Conservation (phyloP, 2,888 invertebrate species). For the Tachina fera region DNA sequence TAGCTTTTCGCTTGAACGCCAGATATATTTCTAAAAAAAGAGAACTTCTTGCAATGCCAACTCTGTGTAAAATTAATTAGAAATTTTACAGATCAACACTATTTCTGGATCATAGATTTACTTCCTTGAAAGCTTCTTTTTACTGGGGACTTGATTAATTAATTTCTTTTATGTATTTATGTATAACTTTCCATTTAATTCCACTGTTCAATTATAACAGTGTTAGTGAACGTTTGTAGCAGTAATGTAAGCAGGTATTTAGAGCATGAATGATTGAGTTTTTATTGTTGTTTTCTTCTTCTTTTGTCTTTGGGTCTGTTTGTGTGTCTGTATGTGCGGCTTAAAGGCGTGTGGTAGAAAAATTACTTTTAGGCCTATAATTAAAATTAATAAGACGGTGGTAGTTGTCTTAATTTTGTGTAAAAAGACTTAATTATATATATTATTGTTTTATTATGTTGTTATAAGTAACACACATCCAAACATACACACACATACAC, state of each 20-base stretch:
- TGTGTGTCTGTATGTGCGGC: neutral
- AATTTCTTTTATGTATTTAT: too few species aligned
- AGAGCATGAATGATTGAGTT: slow-evolving; percentile 54
- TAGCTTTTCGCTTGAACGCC: too few species aligned
- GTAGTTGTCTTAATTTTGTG: slow-evolving; percentile 66
- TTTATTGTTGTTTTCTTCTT: slow-evolving; percentile 23
- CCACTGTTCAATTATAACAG: slow-evolving; percentile 41
- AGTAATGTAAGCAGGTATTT: slow-evolving; percentile 52
- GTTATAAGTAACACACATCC: neutral
- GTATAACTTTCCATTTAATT: neutral
- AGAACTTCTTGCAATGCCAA: too few species aligned
- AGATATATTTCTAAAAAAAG: too few species aligned
- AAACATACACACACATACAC: neutral
- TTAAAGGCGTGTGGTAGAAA: slow-evolving; percentile 62
- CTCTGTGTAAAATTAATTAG: too few species aligned
- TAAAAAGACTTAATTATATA: slow-evolving; percentile 65
- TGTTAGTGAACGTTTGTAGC: slow-evolving; percentile 24
- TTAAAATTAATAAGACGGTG: slow-evolving; percentile 64
- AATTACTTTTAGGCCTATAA: slow-evolving; percentile 63
- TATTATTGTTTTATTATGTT: slow-evolving; percentile 59
- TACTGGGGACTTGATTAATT: too few species aligned
- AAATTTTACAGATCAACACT: too few species aligned
- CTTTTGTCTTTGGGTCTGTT: neutral
- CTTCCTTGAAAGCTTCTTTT: too few species aligned
- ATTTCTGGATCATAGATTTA: too few species aligned